These are phyloP conservation scores for Dyspetes luteomarginatus DNA, from an alignment of 2,888 invertebrate genomes.

Conservation along the genomic window DNA sequence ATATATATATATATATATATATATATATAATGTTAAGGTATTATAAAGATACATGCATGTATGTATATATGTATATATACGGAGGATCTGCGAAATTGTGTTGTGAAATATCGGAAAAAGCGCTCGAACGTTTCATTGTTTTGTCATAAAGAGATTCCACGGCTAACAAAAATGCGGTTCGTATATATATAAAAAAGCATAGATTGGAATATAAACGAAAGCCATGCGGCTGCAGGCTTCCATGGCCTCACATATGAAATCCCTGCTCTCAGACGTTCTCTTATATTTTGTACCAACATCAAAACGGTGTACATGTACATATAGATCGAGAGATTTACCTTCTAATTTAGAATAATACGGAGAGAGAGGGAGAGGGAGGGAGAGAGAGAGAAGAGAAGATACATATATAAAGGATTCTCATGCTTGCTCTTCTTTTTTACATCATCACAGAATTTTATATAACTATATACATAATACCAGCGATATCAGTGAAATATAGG, in stretches of 20 bases:
- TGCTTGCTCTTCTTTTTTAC: too few species aligned
- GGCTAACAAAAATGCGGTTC: constrained; percentile 45
- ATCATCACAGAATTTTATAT: too few species aligned
- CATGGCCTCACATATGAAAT: constrained; percentile 33
- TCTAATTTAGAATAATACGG: too few species aligned
- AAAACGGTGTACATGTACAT: too few species aligned
- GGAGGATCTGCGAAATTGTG: constrained; percentile 62
- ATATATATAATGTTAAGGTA: constrained; percentile 9
- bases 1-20: neutral
- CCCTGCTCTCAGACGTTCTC: constrained; percentile 4
- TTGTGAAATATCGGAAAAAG: constrained; percentile 66
- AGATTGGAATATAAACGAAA: neutral
- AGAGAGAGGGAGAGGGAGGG: too few species aligned
- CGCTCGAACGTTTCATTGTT: constrained; percentile 70
- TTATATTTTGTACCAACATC: constrained; percentile 25
- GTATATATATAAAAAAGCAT: constrained; percentile 6
- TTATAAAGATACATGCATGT: constrained; percentile 18
- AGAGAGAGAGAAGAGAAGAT: too few species aligned
- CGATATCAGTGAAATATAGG: too few species aligned
- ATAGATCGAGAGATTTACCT: too few species aligned
- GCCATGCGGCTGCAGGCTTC: neutral
- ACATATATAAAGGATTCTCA: too few species aligned
- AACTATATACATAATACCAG: too few species aligned
- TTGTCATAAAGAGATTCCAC: constrained; percentile 66
- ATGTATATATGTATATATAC: constrained; percentile 2